Evolutionary conservation across 2,797 vertebrate species (phyloP), one percentile per base, ranked within the genome.

Genomic region (Chaetodon trifasciatus): DNA sequence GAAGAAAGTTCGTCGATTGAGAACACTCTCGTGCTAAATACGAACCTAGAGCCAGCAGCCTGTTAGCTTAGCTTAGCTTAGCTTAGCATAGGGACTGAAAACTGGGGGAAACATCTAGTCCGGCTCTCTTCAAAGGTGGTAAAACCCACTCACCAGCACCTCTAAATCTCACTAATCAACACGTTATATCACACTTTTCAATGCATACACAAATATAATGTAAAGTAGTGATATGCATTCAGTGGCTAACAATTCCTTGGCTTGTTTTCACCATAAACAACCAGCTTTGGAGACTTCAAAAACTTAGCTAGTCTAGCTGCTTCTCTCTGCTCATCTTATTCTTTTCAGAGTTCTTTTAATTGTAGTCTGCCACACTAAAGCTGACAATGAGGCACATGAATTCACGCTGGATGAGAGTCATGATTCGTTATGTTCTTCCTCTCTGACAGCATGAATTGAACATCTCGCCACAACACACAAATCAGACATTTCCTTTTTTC

Each of bases 381-480:
- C 8, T 60, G 16, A 37, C 10, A 17, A 3, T n/a, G 5, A 21
- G 4, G 9, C 6, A 24, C 23, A 60, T 17, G 3, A 61, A 52
- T 28, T 63, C 21, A 39, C 12, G 52, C 12, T 37, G 1, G 19
- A 62, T 24, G 35, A 32, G 1, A 28, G 37, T 42, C n/a, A 15
- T 47, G 0, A 62, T 35, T 74, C 11, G 28, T 15, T 19, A 37
- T 49, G 13, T 55, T 15, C 52, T 70, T 11, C 7, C 7, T 6
- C 16, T 71, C 37, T 10, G 16, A 44, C 21, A 8, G 16, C 39
- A 39, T 65, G 17, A 63, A 46, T 8, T 42, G 0, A 46, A 47
- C 15, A 19, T 58, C 17, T 28, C 17, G 70, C 49, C 23, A 71
- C 50, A 81, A 32, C 42, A 70, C 24, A 79, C 6, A 53, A 9